Conservation (phyloP, 2,888 invertebrate species). For the Limnephilus rhombicus region DNA sequence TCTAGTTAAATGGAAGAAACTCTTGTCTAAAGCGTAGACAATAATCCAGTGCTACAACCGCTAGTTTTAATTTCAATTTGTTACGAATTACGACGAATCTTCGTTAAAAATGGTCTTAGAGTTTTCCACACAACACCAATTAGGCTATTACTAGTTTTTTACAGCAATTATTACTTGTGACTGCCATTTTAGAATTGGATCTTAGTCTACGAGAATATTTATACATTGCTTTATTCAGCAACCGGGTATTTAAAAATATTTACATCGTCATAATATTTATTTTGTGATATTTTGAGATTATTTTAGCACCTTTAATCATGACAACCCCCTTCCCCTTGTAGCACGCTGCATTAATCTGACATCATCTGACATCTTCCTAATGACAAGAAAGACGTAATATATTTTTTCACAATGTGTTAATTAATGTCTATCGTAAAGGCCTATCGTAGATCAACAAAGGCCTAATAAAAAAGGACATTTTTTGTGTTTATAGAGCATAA, state of each 20-base stretch:
- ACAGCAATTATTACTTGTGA: conserved; percentile 17
- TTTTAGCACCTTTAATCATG: conserved; percentile 2
- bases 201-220: not conserved
- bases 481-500: not conserved
- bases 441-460: not conserved
- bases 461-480: conserved; percentile 2
- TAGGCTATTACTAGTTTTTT: conserved; percentile 35
- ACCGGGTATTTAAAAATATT: not conserved
- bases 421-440: too few relatives aligned
- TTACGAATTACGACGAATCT: not conserved
- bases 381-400: not conserved
- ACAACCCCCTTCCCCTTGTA: not conserved
- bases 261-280: not conserved
- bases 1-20: conserved; percentile 63
- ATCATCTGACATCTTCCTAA: not conserved
- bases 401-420: not conserved
- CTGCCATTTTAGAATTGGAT: not conserved
- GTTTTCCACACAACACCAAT: conserved; percentile 37
- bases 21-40: conserved; percentile 60
- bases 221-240: not conserved
- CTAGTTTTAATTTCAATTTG: not conserved
- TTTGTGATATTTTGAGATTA: conserved; percentile 48
- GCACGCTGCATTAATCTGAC: not conserved
- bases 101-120: conserved; percentile 11
- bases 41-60: not conserved